phyloP scores from a whole-genome alignment of 37 sponge, comb jelly and placozoan genomes.

The Sycon ciliatum region DNA sequence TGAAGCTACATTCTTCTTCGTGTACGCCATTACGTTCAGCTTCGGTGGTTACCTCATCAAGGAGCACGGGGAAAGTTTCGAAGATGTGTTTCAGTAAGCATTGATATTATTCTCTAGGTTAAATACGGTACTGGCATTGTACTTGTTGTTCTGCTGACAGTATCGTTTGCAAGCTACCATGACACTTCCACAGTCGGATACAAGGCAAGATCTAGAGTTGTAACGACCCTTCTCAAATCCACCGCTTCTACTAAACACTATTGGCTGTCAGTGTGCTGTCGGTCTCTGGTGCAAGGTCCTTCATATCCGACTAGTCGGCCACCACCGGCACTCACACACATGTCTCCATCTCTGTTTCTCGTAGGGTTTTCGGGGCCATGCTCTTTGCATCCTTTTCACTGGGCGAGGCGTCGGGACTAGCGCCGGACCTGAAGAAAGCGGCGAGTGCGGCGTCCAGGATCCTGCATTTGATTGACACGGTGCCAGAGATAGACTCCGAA shows the following conservation, averaged over 20 bases:
- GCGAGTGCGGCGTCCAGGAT: slow-evolving; percentile 57
- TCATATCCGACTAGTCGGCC: too few species aligned
- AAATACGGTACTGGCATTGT: not conserved
- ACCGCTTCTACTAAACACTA: too few species aligned
- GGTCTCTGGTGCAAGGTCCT: too few species aligned
- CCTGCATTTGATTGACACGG: slow-evolving; percentile 47
- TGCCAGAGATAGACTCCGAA: slow-evolving; percentile 53
- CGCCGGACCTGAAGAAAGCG: slow-evolving; percentile 70
- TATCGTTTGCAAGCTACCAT: too few species aligned
- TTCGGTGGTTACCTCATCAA: slow-evolving; percentile 61
- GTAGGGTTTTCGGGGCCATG: slow-evolving; percentile 60
- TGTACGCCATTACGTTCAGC: slow-evolving; percentile 47
- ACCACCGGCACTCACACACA: too few species aligned
- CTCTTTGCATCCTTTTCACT: slow-evolving; percentile 59
- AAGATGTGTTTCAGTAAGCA: slow-evolving; percentile 31
- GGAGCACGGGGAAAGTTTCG: slow-evolving; percentile 6
- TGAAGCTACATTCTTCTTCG: slow-evolving; percentile 37
- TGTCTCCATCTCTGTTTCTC: slow-evolving; percentile 12
- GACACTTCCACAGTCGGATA: too few species aligned
- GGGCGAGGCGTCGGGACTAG: slow-evolving; percentile 65
- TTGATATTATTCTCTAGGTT: not conserved
- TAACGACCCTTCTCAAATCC: too few species aligned
- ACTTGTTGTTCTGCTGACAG: too few species aligned
- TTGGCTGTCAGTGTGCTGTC: too few species aligned
- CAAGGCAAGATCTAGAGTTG: too few species aligned